Evolutionary conservation across 2,888 invertebrate genomes (phyloP).

Genomic region (Diogma glabrata): DNA sequence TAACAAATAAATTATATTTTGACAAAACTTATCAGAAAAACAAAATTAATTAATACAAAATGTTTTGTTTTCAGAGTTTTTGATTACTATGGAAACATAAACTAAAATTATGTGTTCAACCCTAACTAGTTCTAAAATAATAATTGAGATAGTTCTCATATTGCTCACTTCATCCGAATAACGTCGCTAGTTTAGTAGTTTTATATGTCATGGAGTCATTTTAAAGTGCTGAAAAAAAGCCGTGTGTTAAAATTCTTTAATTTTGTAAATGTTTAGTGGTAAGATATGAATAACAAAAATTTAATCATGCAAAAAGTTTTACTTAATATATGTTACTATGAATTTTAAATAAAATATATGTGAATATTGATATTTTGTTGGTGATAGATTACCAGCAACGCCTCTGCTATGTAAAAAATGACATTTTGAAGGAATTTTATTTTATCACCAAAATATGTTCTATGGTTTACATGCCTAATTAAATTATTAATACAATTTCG

Average conservation of each 20-base stretch:
- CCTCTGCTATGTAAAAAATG: constrained; percentile 2
- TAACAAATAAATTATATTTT: no score
- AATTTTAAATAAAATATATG: background rate
- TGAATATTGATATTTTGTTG: background rate
- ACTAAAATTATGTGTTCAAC: background rate
- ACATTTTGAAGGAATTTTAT: no score
- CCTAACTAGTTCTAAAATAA: constrained; percentile 6
- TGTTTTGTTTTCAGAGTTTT: no score
- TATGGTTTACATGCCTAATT: no score
- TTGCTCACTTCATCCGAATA: background rate
- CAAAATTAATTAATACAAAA: no score
- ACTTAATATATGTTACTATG: background rate
- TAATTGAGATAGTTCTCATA: background rate
- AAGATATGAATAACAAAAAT: constrained; percentile 9
- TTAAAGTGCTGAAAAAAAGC: no score
- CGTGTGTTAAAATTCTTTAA: background rate
- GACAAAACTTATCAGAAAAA: no score
- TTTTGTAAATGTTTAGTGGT: constrained; percentile 16
- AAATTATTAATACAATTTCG: no score
- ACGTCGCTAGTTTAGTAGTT: constrained; percentile 1
- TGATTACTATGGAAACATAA: no score
- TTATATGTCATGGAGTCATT: constrained; percentile 7
- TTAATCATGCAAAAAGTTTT: background rate
- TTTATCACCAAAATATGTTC: no score
- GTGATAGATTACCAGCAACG: constrained; percentile 9